phyloP scores from a whole-genome alignment of 2,888 invertebrate species.

The Ellobium chinense region DNA sequence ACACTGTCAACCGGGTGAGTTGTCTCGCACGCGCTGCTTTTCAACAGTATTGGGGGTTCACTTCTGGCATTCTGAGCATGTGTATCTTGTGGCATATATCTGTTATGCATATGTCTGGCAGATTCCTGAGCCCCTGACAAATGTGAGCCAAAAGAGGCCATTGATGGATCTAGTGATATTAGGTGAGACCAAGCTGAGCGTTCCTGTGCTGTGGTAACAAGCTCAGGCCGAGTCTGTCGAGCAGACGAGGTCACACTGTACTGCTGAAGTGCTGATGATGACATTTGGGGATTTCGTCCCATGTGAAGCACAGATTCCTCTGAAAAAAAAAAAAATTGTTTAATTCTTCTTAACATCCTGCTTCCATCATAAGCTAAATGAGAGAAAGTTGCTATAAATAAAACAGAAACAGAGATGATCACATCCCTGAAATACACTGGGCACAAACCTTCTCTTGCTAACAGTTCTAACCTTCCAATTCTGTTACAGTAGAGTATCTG shows the following conservation, averaged over 20 bases:
- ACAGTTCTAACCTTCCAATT: no score
- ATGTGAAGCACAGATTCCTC: neutral
- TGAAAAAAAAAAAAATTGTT: neutral
- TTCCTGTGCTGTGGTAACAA: conserved; percentile 1
- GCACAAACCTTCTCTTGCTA: no score
- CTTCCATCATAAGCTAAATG: no score
- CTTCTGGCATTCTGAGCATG: neutral
- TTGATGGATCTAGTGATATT: conserved; percentile 36
- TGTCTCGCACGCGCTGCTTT: neutral
- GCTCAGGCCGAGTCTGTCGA: neutral
- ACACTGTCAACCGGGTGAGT: neutral
- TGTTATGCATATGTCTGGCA: conserved; percentile 2
- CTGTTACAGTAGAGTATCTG: no score
- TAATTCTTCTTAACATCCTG: no score
- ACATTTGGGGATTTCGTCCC: neutral
- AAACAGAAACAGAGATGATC: no score
- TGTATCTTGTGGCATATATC: conserved; percentile 2
- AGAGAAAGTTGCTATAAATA: no score
- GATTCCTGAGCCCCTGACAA: conserved; percentile 12
- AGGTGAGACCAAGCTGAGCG: conserved; percentile 46
- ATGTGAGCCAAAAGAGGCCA: conserved; percentile 6
- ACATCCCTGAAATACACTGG: no score
- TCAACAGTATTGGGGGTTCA: conserved; percentile 7
- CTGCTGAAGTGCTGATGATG: neutral
- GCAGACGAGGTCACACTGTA: conserved; percentile 26